Base-by-base conservation (phyloP, 2,113 vertebrate genomes). In the Agapornis roseicollis region DNA sequence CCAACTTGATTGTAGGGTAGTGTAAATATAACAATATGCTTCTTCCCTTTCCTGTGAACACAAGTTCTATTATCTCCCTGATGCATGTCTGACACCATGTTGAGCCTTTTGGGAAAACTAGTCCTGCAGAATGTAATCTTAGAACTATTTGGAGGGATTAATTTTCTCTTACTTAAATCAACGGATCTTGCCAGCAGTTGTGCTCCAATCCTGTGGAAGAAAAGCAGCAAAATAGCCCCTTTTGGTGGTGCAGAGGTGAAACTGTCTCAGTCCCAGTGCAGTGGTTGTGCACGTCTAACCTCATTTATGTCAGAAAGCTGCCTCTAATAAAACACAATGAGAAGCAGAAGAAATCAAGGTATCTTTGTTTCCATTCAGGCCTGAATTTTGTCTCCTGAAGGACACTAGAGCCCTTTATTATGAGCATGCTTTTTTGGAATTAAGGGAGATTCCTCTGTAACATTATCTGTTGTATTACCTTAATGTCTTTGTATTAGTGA, bases 181-280 rank as follows among this genome's bases (percentile, higher is more conserved):
- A 5, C 0, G 1, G 20, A 71, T 56, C 58, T 63, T 4, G 27
- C 4, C 13, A 18, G 20, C 14, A 70, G 23, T 39, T 53, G 22
- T 47, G 39, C 27, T 60, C 9, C 31, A 76, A 60, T 23, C 49
- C 27, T 37, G 29, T 18, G 14, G 49, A 88, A 64, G 49, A 84
- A 73, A 79, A 83, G 29, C 2, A 3, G 28, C 27, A 80, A 65
- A 28, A 55, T 3, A 70, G 4, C 3, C 47, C 19, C 31, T 61
- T 66, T 13, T 25, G 20, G 28, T 41, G 18, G 22, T 25, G 13
- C 52, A 72, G 46, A 77, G 20, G 4, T 35, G 20, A 49, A 61
- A 61, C 1, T 35, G 35, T 16, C 20, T 55, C 39, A 37, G 35
- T 4, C 5, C 9, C 0, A 1, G 27, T 24, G n/a, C 23, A 39